Evolutionary conservation across 2,113 vertebrate genomes (phyloP).

Genomic region (Coracopsis vasa): DNA sequence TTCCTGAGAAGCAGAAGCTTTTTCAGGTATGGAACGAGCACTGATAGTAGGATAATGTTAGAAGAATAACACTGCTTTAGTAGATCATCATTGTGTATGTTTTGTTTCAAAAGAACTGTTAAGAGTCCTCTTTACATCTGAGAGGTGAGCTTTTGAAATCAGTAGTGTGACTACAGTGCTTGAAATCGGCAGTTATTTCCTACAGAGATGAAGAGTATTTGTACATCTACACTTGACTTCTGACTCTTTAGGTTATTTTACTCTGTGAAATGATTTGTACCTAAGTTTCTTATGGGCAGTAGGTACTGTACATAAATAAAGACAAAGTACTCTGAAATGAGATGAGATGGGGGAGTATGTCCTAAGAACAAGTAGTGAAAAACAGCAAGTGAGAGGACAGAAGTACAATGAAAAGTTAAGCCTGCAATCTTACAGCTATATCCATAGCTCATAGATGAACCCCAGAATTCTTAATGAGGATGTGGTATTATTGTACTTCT

Average conservation of each 20-base stretch:
- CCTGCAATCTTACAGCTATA: background rate
- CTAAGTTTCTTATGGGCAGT: rapidly evolving
- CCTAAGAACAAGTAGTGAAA: background rate
- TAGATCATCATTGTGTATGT: background rate
- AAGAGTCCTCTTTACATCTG: background rate
- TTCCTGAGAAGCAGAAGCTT: conserved; percentile 84
- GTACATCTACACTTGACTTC: background rate
- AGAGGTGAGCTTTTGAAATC: background rate
- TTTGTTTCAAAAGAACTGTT: background rate
- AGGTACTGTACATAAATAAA: background rate
- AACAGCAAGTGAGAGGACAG: background rate
- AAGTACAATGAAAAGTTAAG: background rate
- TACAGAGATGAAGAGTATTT: background rate
- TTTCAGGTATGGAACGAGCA: conserved; percentile 84
- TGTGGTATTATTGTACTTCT: background rate
- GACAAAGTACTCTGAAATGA: background rate
- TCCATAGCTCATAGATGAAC: background rate
- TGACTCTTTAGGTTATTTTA: background rate
- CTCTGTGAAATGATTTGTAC: background rate
- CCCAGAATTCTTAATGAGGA: background rate
- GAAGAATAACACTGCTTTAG: background rate
- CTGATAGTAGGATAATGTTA: background rate
- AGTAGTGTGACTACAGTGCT: background rate
- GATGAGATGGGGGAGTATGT: background rate
- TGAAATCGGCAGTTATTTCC: background rate